Evolutionary conservation across 2,113 vertebrate species (phyloP).

Genomic region (Glaucomys volans): DNA sequence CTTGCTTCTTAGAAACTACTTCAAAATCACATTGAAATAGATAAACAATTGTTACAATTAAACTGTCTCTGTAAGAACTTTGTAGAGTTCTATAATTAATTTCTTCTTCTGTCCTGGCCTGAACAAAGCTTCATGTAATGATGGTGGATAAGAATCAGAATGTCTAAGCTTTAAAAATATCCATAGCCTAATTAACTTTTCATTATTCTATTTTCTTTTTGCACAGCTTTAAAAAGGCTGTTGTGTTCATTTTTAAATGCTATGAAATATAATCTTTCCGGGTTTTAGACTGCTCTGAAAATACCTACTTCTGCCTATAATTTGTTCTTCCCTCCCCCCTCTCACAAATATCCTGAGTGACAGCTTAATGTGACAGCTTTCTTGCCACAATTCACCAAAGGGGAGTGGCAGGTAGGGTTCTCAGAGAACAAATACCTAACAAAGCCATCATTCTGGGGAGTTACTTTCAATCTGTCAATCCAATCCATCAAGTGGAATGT

Average conservation of each 20-base stretch:
- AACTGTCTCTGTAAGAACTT: slow-evolving; percentile 6
- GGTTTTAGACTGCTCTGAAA: slow-evolving; percentile 66
- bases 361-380: slow-evolving; percentile 62
- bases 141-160: slow-evolving; percentile 71
- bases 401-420: slow-evolving; percentile 64
- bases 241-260: slow-evolving; percentile 71
- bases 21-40: not conserved
- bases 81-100: slow-evolving; percentile 30
- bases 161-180: slow-evolving; percentile 70
- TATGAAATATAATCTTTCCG: slow-evolving; percentile 49
- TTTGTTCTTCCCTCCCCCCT: slow-evolving; percentile 57
- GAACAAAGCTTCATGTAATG: slow-evolving; percentile 64
- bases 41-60: slow-evolving; percentile 45
- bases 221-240: slow-evolving; percentile 51
- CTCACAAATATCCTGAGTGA: slow-evolving; percentile 67
- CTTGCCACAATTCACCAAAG: slow-evolving; percentile 62
- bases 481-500: slow-evolving; percentile 76
- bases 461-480: slow-evolving; percentile 82
- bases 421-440: slow-evolving; percentile 81
- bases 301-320: slow-evolving; percentile 48
- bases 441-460: slow-evolving; percentile 84
- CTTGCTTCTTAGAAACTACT: slow-evolving; percentile 40
- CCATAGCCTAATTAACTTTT: slow-evolving; percentile 74
- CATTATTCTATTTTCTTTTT: slow-evolving; percentile 75
- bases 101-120: not conserved